Conservation (phyloP, 2,113 vertebrate species). For the western clawed frog (Xenopus tropicalis) region DNA sequence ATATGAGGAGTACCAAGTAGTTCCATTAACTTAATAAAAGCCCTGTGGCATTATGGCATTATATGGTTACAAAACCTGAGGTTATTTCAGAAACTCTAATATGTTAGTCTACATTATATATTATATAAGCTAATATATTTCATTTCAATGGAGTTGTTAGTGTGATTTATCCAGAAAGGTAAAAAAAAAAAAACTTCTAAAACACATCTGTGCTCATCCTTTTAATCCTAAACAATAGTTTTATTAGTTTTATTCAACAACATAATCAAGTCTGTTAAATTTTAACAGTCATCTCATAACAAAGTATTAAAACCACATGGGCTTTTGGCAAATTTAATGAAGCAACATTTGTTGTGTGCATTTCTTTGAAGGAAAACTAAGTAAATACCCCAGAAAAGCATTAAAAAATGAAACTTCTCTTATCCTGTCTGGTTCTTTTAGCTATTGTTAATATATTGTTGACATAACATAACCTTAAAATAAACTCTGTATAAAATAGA, state of each 20-base stretch:
- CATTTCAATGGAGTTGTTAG: too few species aligned
- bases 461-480: not conserved
- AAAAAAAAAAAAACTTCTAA: too few species aligned
- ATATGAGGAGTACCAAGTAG: too few species aligned
- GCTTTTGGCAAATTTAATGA: conserved; percentile 64
- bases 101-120: too few species aligned
- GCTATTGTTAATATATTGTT: not conserved
- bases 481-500: not conserved
- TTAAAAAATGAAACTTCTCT: too few species aligned
- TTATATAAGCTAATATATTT: too few species aligned
- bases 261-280: conserved; percentile 72
- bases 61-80: too few species aligned
- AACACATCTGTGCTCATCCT: conserved; percentile 55
- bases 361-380: conserved; percentile 62
- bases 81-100: too few species aligned
- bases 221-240: conserved; percentile 63
- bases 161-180: too few species aligned
- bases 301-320: conserved; percentile 63
- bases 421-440: not conserved
- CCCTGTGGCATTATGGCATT: too few species aligned
- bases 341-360: conserved; percentile 51
- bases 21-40: too few species aligned
- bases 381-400: conserved; percentile 54
- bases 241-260: conserved; percentile 50
- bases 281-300: conserved; percentile 61